Evolutionary conservation across 2,113 vertebrate species (phyloP), one percentile per base, ranked within the genome.

Genomic region (Phaethornis superciliosus): DNA sequence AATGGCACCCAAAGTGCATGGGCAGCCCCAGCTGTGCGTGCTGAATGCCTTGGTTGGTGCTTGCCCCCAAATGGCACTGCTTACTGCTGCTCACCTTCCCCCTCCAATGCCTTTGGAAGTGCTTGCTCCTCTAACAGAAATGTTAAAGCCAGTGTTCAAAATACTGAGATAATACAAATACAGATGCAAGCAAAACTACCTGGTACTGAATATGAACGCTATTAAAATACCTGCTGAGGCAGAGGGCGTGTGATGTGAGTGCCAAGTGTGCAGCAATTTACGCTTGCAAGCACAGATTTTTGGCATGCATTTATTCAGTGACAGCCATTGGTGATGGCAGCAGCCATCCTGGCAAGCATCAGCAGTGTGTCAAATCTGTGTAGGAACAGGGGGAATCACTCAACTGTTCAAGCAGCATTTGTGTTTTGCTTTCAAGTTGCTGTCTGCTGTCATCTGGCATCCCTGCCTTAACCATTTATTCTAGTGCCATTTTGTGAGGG

Each of bases 11-110:
- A 0, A 1, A n/a, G 12, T 44, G 35, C 0, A 0, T 12, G 49
- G 47, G 60, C 75, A 51, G 75, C 33, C 6, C 68, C 23, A 47
- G 27, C 75, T 22, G 24, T 0, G 12, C 4, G 44, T 21, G 35
- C 85, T 33, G 54, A 33, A 1, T 0, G 0, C 2, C 0, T 44
- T 7, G 0, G 8, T 20, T 42, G 32, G 60, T 0, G 0, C 49
- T 74, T 27, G 27, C 60, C n/a, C 8, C 64, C 10, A 1, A 15
- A 15, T 3, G 2, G 15, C 27, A 1, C 2, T 2, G 37, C 72
- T 68, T 2, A 0, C 42, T 35, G 58, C 77, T 6, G 0, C 37
- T 20, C 67, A 3, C 67, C 42, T 23, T 54, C 33, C 37, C 19
- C 33, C 35, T 78, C 44, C 0, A 0, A 7, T 37, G 40, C 59